These are phyloP conservation scores for Halcyon leucocephala DNA, from an alignment of 2,797 vertebrate genomes.

Conservation along the genomic window DNA sequence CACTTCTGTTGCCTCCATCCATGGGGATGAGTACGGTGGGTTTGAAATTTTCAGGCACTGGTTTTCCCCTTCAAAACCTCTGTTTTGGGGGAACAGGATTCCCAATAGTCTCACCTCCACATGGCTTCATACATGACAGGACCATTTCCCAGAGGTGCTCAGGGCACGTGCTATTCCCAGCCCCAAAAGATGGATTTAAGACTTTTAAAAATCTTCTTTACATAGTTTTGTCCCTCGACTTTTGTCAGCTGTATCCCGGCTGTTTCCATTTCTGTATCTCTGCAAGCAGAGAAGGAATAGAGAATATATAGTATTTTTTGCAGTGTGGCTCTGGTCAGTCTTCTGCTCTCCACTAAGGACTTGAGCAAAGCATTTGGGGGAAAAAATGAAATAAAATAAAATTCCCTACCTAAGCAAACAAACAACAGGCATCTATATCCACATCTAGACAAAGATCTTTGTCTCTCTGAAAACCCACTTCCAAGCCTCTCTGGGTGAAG, in stretches of 20 bases:
- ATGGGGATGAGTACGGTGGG: not conserved
- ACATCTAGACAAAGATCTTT: not conserved
- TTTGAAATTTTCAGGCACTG: not conserved
- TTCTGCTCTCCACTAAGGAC: not conserved
- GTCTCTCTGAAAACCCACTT: not conserved
- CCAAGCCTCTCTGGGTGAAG: not conserved
- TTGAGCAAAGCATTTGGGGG: not conserved
- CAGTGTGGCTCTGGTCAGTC: not conserved
- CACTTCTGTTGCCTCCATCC: not conserved
- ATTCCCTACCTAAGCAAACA: not conserved
- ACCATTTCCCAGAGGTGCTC: not conserved
- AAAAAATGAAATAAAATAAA: not conserved
- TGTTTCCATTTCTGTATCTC: not conserved
- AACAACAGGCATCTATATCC: fast-evolving
- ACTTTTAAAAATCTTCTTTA: not conserved
- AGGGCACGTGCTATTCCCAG: not conserved
- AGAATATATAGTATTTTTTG: not conserved
- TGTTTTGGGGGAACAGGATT: not conserved
- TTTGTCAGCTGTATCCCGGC: not conserved
- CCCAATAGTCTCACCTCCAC: not conserved
- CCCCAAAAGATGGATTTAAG: not conserved
- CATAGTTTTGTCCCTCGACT: not conserved
- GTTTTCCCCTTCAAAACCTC: not conserved
- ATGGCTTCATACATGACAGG: not conserved
- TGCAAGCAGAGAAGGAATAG: not conserved